These are phyloP conservation scores for Limonius californicus DNA, from an alignment of 1,140 invertebrate genomes.

Conservation along the genomic window DNA sequence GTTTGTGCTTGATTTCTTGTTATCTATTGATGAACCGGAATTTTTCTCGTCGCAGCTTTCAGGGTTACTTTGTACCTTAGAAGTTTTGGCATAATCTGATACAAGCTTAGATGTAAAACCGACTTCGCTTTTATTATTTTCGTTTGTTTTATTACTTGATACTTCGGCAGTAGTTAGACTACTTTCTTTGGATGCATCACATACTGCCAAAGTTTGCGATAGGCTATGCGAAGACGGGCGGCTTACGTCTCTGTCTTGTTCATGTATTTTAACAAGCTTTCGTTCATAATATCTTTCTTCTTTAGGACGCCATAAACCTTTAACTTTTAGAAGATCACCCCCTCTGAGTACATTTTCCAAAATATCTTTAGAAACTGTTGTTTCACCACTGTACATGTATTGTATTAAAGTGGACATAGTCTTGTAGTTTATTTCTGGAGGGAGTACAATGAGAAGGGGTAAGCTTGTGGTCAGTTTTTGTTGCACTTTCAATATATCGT, in stretches of 20 bases:
- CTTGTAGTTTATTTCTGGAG: conserved; percentile 73
- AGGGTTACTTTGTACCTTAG: neutral
- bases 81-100: neutral
- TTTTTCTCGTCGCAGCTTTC: neutral
- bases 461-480: conserved; percentile 54
- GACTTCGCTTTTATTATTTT: too few species aligned
- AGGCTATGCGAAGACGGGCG: neutral
- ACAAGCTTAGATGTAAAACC: neutral
- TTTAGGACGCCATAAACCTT: conserved; percentile 65
- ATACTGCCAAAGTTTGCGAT: neutral
- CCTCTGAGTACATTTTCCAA: conserved; percentile 73
- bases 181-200: neutral
- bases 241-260: neutral
- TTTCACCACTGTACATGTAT: conserved; percentile 81
- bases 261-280: conserved; percentile 44
- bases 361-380: conserved; percentile 79
- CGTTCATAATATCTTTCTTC: conserved; percentile 48
- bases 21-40: neutral
- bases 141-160: neutral
- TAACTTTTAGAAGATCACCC: conserved; percentile 72
- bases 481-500: conserved; percentile 53
- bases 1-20: neutral
- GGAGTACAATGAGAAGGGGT: conserved; percentile 70
- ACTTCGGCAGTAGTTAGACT: neutral
- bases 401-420: conserved; percentile 77